Evolutionary conservation across 64 coral and sea anemone species (phyloP).

Genomic region (Hydrozoanthus tunicans): DNA sequence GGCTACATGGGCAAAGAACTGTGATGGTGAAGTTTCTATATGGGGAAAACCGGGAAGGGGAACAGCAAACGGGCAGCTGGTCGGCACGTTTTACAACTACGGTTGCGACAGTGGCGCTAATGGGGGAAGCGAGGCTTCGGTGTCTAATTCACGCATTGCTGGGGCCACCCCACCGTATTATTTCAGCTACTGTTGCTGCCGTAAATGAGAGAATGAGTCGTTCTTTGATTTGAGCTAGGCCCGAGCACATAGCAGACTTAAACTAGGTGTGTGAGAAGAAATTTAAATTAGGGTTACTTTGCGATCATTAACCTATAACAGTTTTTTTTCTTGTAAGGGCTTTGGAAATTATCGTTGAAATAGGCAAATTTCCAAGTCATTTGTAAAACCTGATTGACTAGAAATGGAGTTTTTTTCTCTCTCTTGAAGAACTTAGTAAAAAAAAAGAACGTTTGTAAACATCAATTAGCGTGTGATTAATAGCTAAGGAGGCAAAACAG

Average conservation of each 20-base stretch:
- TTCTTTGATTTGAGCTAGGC: too few species aligned
- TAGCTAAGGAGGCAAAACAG: too few species aligned
- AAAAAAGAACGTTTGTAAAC: too few species aligned
- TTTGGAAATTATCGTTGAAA: too few species aligned
- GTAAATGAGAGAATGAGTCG: constrained; percentile 15
- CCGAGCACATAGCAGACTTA: too few species aligned
- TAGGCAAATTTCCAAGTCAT: too few species aligned
- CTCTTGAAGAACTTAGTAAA: too few species aligned
- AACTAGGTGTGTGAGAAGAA: not conserved
- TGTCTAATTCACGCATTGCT: not conserved
- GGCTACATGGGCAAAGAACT: constrained; percentile 7
- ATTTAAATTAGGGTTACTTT: not conserved
- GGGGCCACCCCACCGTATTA: not conserved
- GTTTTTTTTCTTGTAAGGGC: too few species aligned
- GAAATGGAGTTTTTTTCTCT: too few species aligned
- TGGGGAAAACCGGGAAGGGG: constrained; percentile 57
- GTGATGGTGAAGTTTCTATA: constrained; percentile 56
- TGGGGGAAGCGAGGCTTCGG: constrained; percentile 47
- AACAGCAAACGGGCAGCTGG: constrained; percentile 18
- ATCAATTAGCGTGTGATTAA: too few species aligned
- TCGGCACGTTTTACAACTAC: constrained; percentile 64
- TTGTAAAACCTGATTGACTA: too few species aligned
- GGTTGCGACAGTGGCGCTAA: not conserved
- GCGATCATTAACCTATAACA: too few species aligned
- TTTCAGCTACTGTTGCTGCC: constrained; percentile 56